Base-by-base conservation (phyloP, 2,888 invertebrate species). In the Toxonevra muliebris region DNA sequence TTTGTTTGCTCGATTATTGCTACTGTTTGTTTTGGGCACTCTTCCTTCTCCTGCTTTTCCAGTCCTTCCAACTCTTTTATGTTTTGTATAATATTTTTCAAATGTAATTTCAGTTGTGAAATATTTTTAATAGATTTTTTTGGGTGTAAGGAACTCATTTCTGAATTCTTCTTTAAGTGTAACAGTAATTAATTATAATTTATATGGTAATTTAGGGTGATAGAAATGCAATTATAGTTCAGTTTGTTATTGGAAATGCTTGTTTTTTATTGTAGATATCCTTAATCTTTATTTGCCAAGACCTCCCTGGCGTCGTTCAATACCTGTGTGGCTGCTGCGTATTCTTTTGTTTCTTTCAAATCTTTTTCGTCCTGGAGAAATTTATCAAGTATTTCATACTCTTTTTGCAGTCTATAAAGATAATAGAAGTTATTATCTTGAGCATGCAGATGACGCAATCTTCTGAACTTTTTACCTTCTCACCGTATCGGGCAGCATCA, bases 401-500 rank as follows among this genome's bases (percentile, higher is more conserved):
- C 96, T 84, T 91, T 91, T 54, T 87, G 87, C 71, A 92, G 83
- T 78, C 90, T 90, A n/a, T 60, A 71, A 63, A n/a, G n/a, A n/a
- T n/a, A n/a, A n/a, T n/a, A 13, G 17, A 53, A 43, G 19, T 42
- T 48, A 2, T 13, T 57, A 4, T 8, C 48, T 48, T 5, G 11
- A 48, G 48, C 48, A n/a, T 48, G 48, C 45, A 13, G 45, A 45
- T 4, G 48, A 13, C 40, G 55, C 7, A 53, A 1, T 4, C 53
- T 17, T 53, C 11, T n/a, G n/a, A 8, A 48, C 41, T 41, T 65
- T 64, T 71, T 73, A 86, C 86, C 95, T 89, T 76, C 94, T 89
- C 78, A 93, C 91, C 78, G 95, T 93, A 80, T 97, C 96, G 2
- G 96, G 96, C 69, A 97, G 89, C 95, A 97, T 96, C 93, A 95